Evolutionary conservation across 2,888 invertebrate genomes (phyloP).

Genomic region (Himalopsyche anomala): DNA sequence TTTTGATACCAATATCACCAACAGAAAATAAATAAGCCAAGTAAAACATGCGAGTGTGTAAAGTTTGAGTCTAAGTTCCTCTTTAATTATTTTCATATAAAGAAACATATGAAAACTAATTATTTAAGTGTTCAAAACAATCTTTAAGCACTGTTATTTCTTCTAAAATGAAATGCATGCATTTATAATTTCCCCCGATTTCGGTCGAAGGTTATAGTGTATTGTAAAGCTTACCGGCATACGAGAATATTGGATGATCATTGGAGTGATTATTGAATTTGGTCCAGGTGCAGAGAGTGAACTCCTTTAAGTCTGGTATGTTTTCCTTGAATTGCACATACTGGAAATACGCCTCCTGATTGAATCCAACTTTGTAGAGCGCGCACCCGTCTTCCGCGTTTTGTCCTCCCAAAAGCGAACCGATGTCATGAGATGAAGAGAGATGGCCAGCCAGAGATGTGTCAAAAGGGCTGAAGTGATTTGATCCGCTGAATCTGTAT

Average conservation of each 20-base stretch:
- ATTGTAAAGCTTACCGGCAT: constrained; percentile 81
- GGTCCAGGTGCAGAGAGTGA: constrained; percentile 89
- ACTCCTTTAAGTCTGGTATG: constrained; percentile 87
- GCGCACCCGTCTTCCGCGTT: constrained; percentile 78
- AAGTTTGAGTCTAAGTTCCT: too few species aligned
- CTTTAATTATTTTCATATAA: too few species aligned
- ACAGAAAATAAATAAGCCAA: not conserved
- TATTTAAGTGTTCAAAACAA: too few species aligned
- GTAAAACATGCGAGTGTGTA: too few species aligned
- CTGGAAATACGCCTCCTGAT: constrained; percentile 83
- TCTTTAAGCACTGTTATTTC: too few species aligned
- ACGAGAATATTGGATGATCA: constrained; percentile 90
- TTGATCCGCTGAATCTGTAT: constrained; percentile 8
- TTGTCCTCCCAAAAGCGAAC: constrained; percentile 66
- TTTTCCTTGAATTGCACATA: constrained; percentile 85
- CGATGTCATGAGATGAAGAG: constrained; percentile 56
- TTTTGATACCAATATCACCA: too few species aligned
- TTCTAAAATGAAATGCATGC: too few species aligned
- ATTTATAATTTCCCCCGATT: too few species aligned
- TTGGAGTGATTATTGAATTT: constrained; percentile 89
- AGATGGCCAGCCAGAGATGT: constrained; percentile 39
- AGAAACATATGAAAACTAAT: too few species aligned
- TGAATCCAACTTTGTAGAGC: constrained; percentile 82
- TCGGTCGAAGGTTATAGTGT: too few species aligned
- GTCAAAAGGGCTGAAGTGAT: constrained; percentile 36